Conservation (phyloP, 2,888 invertebrate species). For the Ectobius pallidus region DNA sequence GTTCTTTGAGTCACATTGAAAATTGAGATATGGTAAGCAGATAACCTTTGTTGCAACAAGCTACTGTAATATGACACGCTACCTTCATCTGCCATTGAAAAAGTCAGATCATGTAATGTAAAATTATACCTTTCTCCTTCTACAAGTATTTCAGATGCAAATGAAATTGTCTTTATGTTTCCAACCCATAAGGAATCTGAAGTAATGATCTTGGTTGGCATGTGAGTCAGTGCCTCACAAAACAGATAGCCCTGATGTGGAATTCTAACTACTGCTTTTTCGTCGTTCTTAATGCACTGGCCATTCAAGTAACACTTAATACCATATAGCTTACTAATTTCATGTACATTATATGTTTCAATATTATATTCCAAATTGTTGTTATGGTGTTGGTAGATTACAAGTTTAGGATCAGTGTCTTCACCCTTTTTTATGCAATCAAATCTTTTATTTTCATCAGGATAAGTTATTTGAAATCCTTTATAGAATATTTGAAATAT, state of each 20-base stretch:
- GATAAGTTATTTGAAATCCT: not conserved
- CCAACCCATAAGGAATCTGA: not conserved
- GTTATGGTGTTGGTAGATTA: not conserved
- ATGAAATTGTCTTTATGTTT: not conserved
- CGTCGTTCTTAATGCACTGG: not conserved
- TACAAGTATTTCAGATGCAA: not conserved
- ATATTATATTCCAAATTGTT: not conserved
- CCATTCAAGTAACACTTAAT: conserved; percentile 4
- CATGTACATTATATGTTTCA: not conserved
- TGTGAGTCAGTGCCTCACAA: not conserved
- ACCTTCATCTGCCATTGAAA: not conserved
- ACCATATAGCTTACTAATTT: not conserved
- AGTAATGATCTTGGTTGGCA: not conserved
- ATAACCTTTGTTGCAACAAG: not conserved
- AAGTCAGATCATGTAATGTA: not conserved
- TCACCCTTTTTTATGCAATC: not conserved
- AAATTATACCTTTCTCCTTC: not conserved
- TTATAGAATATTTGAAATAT: too few relatives aligned
- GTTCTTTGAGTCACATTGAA: not conserved
- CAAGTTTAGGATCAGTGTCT: not conserved
- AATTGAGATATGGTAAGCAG: not conserved
- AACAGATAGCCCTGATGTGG: not conserved
- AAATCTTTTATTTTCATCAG: not conserved
- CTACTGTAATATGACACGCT: not conserved
- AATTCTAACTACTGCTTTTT: not conserved